A percentile compares a stretch with the other conserved stretches of the same genome.
phyloP scores from a whole-genome alignment of 2,888 invertebrate species.

The Drosophila setosimentum region DNA sequence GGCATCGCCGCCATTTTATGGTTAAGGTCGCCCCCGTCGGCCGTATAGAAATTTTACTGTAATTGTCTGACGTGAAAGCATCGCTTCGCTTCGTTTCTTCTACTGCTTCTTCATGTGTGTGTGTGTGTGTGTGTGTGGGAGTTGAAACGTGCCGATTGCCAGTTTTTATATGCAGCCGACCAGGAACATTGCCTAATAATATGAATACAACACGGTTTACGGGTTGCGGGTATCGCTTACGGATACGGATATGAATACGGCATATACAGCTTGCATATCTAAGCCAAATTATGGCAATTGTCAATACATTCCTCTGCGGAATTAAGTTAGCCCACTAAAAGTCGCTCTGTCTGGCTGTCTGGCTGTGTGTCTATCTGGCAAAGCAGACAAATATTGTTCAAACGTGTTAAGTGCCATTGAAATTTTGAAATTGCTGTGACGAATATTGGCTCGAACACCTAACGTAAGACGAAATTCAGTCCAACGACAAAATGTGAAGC shows the following conservation, averaged over 20 bases:
- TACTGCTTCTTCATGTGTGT: not conserved
- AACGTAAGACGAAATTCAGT: not conserved
- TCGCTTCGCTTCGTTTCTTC: not conserved
- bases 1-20: slow-evolving; percentile 70
- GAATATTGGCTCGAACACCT: slow-evolving; percentile 7
- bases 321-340: slow-evolving; percentile 31
- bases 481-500: no score
- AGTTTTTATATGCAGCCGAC: slow-evolving; percentile 35
- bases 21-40: slow-evolving; percentile 60
- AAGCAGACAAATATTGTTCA: slow-evolving; percentile 30
- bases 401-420: slow-evolving; percentile 35
- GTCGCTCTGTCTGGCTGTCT: not conserved
- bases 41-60: slow-evolving; percentile 46
- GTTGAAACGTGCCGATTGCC: slow-evolving; percentile 73
- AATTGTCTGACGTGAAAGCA: slow-evolving; percentile 44
- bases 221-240: not conserved
- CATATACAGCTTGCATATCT: slow-evolving; percentile 15
- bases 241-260: slow-evolving; percentile 15
- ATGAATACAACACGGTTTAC: not conserved
- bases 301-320: slow-evolving; percentile 23
- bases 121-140: slow-evolving; percentile 31
- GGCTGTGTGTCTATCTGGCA: not conserved
- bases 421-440: slow-evolving; percentile 1
- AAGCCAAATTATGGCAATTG: slow-evolving; percentile 57
- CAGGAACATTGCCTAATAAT: slow-evolving; percentile 45